Base-by-base conservation (phyloP, 2,888 invertebrate species). In the Epinotia bilunana region DNA sequence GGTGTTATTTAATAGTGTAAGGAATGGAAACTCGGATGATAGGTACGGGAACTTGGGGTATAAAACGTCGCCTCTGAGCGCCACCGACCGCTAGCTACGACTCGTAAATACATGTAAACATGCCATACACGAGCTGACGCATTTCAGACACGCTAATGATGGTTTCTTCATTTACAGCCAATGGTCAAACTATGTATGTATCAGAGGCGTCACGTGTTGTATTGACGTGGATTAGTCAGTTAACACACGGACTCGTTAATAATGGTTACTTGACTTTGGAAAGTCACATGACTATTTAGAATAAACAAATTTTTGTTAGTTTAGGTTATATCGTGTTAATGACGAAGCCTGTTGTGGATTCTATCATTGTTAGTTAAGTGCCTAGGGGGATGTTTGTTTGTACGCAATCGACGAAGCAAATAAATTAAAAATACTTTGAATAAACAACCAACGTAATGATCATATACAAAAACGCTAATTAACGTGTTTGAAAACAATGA, bases 1-100 rank as follows among this genome's bases (percentile, higher is more conserved):
- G 87, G 85, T 84, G 88, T 90, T 91, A 91, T 92, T 93, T 90
- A 90, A 90, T 91, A 76, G 87, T 53, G 53, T 88, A 88, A 85
- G 82, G 81, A 28, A 79, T 87, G 90, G 88, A 90, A 90, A 92
- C 87, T 86, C 86, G 83, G 84, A 87, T 86, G 87, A n/a, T n/a
- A n/a, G 89, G 87, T 16, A 55, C 85, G 87, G 89, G 87, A 91
- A 92, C 92, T 91, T 92, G 92, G 78, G 80, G 80, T 79, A 72
- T 81, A 81, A 81, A 80, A 83, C 79, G 78, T 28, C 57, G 72
- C 67, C 60, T 57, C 13, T 46, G 20, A 78, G 75, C 78, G 73
- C 75, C 78, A 79, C 73, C 81, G n/a, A 33, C 83, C 75, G 77
- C 81, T 81, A 85, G 84, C 86, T 82, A 13, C n/a, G 80, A 84